A percentile compares a stretch with the other conserved stretches of the same genome.
Conservation (phyloP, 2,797 vertebrate genomes). For the Platalea minor region DNA sequence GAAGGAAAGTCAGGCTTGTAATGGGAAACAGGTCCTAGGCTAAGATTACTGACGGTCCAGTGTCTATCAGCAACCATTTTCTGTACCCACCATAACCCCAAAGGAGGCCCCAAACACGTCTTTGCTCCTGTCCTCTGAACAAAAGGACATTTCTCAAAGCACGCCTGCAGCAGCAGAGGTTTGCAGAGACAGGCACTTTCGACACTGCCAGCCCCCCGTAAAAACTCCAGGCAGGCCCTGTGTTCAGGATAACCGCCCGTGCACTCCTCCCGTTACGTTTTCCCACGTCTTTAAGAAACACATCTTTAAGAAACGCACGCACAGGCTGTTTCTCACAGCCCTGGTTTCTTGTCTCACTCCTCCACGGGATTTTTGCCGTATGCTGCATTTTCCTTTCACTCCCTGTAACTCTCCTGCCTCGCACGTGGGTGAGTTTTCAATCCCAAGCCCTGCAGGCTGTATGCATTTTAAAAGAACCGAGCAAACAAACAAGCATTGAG, state of each 20-base stretch:
- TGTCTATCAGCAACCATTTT: rapidly evolving
- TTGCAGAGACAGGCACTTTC: background rate
- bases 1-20: background rate
- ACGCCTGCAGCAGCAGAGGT: background rate
- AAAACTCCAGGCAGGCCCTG: background rate
- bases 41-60: background rate
- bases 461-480: background rate
- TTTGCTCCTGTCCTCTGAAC: background rate
- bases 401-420: background rate
- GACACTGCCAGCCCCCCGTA: background rate
- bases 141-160: background rate
- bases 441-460: background rate
- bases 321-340: background rate
- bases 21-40: rapidly evolving
- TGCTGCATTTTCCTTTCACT: background rate
- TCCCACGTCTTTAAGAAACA: background rate
- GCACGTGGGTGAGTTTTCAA: background rate
- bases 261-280: rapidly evolving
- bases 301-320: background rate
- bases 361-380: background rate
- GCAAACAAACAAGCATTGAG: background rate
- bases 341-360: background rate
- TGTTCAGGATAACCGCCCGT: rapidly evolving
- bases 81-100: background rate
- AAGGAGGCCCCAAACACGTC: background rate